phyloP scores from a whole-genome alignment of 2,113 vertebrate species.

The Platysteira castanea region DNA sequence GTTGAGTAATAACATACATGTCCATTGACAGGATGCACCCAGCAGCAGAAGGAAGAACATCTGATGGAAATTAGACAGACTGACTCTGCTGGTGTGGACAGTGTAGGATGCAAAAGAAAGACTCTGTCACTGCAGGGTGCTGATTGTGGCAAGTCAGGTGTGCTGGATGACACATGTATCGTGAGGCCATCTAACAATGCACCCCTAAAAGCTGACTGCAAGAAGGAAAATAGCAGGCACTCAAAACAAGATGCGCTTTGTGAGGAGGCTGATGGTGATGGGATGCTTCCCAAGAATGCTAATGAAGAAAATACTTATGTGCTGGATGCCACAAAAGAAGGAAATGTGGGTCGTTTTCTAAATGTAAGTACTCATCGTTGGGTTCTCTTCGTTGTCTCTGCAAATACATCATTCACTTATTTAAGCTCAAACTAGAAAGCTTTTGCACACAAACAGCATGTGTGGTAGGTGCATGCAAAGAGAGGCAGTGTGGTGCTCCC shows the following conservation, averaged over 20 bases:
- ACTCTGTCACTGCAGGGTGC: neutral
- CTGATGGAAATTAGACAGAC: neutral
- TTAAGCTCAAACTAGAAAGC: neutral
- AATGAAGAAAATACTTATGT: slow-evolving; percentile 63
- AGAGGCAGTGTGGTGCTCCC: neutral
- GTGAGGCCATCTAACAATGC: neutral
- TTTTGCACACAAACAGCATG: neutral
- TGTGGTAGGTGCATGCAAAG: neutral
- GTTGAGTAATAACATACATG: neutral
- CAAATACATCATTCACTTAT: neutral
- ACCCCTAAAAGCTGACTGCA: neutral
- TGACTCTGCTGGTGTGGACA: neutral
- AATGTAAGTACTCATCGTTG: slow-evolving; percentile 77
- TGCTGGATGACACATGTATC: neutral
- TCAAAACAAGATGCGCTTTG: neutral
- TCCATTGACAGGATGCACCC: slow-evolving; percentile 38
- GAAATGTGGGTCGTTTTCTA: slow-evolving; percentile 91
- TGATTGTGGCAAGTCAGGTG: neutral
- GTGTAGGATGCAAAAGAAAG: slow-evolving; percentile 12
- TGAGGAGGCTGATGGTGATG: neutral
- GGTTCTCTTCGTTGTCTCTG: neutral
- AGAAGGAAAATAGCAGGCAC: neutral
- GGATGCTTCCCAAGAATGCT: neutral
- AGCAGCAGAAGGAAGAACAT: neutral
- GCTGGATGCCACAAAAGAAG: slow-evolving; percentile 89